phyloP scores from a whole-genome alignment of 64 coral and sea anemone genomes.

The Pocillopora verrucosa region DNA sequence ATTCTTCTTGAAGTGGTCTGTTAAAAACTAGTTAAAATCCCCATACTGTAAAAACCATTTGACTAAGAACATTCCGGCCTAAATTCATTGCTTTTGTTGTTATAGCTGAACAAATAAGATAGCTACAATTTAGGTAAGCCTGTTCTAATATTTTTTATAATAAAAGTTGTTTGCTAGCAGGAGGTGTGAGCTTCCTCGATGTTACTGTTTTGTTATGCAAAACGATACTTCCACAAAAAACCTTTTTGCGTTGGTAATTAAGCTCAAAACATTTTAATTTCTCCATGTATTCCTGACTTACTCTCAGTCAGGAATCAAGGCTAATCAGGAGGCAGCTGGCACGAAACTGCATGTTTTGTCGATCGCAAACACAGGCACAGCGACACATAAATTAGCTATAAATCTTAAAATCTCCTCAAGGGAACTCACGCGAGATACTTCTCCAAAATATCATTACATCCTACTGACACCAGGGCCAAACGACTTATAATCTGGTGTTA shows the following conservation, averaged over 20 bases:
- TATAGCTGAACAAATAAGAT: neutral
- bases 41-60: too few species aligned
- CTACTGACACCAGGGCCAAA: too few species aligned
- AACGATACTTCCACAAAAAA: constrained; percentile 17
- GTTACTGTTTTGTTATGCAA: constrained; percentile 15
- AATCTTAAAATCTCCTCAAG: too few species aligned
- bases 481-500: too few species aligned
- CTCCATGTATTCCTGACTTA: neutral
- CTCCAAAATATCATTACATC: too few species aligned
- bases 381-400: too few species aligned
- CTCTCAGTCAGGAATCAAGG: neutral
- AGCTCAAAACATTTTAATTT: neutral
- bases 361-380: neutral
- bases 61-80: too few species aligned
- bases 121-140: neutral
- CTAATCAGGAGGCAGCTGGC: neutral
- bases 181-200: neutral
- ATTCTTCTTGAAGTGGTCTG: too few species aligned
- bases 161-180: neutral
- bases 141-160: neutral
- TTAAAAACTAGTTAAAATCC: too few species aligned
- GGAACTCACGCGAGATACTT: too few species aligned
- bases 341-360: neutral
- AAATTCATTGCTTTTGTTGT: neutral
- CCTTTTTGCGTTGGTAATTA: neutral